Percentiles rank a stretch among this genome's conserved stretches.
phyloP scores from a whole-genome alignment of 2,113 vertebrate species.

The Vidua chalybeata region DNA sequence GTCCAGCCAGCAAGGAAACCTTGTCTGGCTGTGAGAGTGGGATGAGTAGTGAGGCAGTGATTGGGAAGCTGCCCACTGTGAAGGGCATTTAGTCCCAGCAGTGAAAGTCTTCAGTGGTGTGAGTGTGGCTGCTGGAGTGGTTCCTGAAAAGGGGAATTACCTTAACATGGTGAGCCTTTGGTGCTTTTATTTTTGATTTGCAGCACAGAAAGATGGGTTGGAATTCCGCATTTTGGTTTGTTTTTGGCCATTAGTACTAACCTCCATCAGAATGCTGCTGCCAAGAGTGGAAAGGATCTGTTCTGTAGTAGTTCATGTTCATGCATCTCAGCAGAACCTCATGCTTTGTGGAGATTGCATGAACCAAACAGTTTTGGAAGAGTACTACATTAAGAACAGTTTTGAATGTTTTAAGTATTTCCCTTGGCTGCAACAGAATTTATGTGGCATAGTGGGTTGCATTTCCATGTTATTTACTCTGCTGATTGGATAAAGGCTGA shows the following conservation, averaged over 20 bases:
- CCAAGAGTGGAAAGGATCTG: not conserved
- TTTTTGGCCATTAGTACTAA: not conserved
- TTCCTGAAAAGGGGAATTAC: not conserved
- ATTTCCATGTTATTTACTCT: not conserved
- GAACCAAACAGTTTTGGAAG: not conserved
- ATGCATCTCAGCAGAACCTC: not conserved
- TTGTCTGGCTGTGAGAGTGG: not conserved
- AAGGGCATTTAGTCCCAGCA: not conserved
- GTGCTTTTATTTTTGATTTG: not conserved
- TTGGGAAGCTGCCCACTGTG: not conserved
- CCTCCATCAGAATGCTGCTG: not conserved
- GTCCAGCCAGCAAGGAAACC: not conserved
- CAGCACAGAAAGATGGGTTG: not conserved
- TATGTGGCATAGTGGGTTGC: not conserved
- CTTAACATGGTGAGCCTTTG: not conserved
- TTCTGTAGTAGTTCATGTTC: not conserved
- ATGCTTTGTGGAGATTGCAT: not conserved
- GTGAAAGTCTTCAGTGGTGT: not conserved
- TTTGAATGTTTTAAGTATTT: not conserved
- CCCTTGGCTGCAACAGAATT: not conserved
- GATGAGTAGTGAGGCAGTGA: rapidly evolving
- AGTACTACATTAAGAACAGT: not conserved
- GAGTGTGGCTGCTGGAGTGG: not conserved
- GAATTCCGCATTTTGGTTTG: not conserved
- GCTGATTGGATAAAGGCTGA: not conserved